Base-by-base conservation (phyloP, 2,888 invertebrate species). In the Amphiduros pacificus region DNA sequence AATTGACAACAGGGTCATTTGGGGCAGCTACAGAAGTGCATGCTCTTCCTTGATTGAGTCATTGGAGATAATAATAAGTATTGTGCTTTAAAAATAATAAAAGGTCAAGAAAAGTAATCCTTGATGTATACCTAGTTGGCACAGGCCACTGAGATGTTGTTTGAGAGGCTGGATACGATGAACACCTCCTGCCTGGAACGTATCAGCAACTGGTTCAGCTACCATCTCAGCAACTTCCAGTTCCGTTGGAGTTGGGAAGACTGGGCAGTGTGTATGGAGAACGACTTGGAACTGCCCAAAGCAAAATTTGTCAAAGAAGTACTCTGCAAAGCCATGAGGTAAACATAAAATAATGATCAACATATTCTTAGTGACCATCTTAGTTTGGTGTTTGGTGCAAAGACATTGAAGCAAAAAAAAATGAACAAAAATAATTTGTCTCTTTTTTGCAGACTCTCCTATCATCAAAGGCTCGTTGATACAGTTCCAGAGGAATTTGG, bases 161-260 rank as follows among this genome's bases (percentile, higher is more conserved):
- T 94, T 78, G 90, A 95, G 85, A 87, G 98, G 67, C 91, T 98
- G 77, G 96, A 98, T 80, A 90, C 92, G 0, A 98, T 99, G 98
- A 96, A 97, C 81, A 91, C 94, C 0, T 90, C 93, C 1, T 94
- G 96, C 79, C 93, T 98, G 83, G 98, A 99, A 84, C 90, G 97
- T 74, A 95, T 99, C 82, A 92, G 92, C 27, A 90, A 89, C 81
- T 99, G 99, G 99, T 99, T 99, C 83, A 89, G 93, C 0, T 98
- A 98, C 82, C 98, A 99, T 84, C 86, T 99, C 83, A 97, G 97
- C 82, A 99, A 99, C 85, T 99, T 99, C 83, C 97, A 99, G 83
- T 99, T 95, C 82, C 89, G 95, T 58, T 99, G 98, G 98, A 94
- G 94, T 1, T 99, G 99, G 99, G 79, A 81, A 24, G 85, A 85